A percentile compares a stretch with the other conserved stretches of the same genome.
Conservation (phyloP, 2,888 invertebrate species). For the Bruchidius siliquastri region DNA sequence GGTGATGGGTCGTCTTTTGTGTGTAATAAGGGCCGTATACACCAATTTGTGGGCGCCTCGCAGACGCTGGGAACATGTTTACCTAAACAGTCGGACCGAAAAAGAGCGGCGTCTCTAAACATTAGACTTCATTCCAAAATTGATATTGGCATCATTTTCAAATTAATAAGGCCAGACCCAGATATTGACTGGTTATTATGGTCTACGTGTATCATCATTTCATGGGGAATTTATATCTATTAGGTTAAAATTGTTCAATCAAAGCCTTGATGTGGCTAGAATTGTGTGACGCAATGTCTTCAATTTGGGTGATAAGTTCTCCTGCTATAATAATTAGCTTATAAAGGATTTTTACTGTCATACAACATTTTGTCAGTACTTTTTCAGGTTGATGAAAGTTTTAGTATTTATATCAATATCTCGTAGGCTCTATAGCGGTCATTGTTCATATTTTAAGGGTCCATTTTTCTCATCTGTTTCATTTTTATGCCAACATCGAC, state of each 20-base stretch:
- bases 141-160: slow-evolving; percentile 17
- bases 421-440: too few relatives aligned
- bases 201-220: background rate
- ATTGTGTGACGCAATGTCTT: too few relatives aligned
- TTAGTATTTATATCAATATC: too few relatives aligned
- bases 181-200: background rate
- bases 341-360: too few relatives aligned
- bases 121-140: slow-evolving; percentile 8
- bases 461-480: too few relatives aligned
- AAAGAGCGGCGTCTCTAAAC: slow-evolving; percentile 1
- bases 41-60: slow-evolving; percentile 39
- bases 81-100: slow-evolving; percentile 5
- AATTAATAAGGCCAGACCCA: background rate
- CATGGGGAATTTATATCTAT: background rate
- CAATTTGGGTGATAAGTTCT: too few relatives aligned
- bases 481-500: too few relatives aligned
- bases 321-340: too few relatives aligned
- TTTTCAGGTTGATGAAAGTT: too few relatives aligned
- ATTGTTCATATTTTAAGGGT: too few relatives aligned
- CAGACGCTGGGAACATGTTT: slow-evolving; percentile 34
- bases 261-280: background rate
- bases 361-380: too few relatives aligned
- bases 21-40: slow-evolving; percentile 4
- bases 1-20: background rate
- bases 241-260: background rate